These are phyloP conservation scores for Coenobita brevimanus DNA, from an alignment of 1,140 invertebrate genomes.

Conservation along the genomic window DNA sequence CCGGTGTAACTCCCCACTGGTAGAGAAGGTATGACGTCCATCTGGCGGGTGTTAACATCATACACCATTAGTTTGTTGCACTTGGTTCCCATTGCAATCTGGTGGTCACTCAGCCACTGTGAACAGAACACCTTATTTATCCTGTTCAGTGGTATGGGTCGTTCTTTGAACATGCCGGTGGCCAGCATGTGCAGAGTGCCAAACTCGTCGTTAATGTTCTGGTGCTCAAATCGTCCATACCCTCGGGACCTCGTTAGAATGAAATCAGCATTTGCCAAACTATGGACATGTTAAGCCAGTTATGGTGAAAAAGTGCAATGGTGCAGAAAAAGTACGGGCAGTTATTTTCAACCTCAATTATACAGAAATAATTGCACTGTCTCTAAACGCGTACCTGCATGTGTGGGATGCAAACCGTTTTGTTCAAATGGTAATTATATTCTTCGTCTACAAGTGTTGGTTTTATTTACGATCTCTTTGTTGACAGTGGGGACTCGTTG, in stretches of 20 bases:
- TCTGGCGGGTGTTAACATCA: conserved; percentile 83
- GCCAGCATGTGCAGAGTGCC: conserved; percentile 82
- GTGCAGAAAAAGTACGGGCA: conserved; percentile 83
- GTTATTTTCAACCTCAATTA: conserved; percentile 89
- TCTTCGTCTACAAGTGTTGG: too few species aligned
- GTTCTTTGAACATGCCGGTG: conserved; percentile 90
- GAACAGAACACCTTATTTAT: conserved; percentile 97
- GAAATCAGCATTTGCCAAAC: conserved; percentile 45
- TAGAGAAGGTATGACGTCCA: conserved; percentile 90
- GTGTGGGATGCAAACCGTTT: conserved; percentile 92
- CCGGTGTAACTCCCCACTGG: conserved; percentile 71
- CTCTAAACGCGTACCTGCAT: conserved; percentile 91
- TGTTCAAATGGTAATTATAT: too few species aligned
- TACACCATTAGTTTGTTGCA: conserved; percentile 96
- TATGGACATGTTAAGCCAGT: conserved; percentile 62
- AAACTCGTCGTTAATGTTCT: conserved; percentile 56
- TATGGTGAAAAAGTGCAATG: conserved; percentile 60
- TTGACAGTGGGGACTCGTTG: too few species aligned
- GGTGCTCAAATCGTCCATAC: conserved; percentile 32
- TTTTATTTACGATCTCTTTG: too few species aligned
- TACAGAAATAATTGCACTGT: conserved; percentile 92
- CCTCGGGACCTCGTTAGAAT: conserved; percentile 40
- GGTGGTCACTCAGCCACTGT: conserved; percentile 94
- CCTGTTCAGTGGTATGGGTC: conserved; percentile 85
- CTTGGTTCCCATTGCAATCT: conserved; percentile 96